Evolutionary conservation across 2,888 invertebrate species (phyloP), one percentile per base, ranked within the genome.

Genomic region (Busseola fusca): DNA sequence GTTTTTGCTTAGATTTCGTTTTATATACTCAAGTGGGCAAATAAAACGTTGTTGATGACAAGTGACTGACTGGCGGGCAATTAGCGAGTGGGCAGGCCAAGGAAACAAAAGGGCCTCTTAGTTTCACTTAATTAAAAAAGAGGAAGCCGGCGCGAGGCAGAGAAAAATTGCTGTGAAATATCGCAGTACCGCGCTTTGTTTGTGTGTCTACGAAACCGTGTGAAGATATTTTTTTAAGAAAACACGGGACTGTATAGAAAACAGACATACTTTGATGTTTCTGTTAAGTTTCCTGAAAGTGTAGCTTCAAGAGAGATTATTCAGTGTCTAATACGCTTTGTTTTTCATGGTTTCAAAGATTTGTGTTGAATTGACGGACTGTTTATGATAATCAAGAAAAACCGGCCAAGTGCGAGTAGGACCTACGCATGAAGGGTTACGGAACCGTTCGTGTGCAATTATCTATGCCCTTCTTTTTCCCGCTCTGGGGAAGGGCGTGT

Each of bases 111-210:
- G 90, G 87, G 89, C 89, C 93, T 91, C 91, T 93, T 92, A 91
- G 92, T 91, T 93, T 91, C 89, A 93, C 92, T 93, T 93, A 93
- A 94, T 94, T 94, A 94, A 93, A 93, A 93, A 93, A 89, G 88
- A 88, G 87, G 87, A 88, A 88, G 86, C 83, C 81, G 85, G 86
- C 84, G 84, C 80, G 74, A 67, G 83, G 83, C 84, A 83, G 84
- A 88, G 90, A 91, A 91, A 91, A 90, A 90, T 88, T 84, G 85
- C 89, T 83, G 85, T 83, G 83, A 83, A 88, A 87, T 85, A 88
- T 78, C 81, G 78, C 64, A 65, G 73, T 58, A 52, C 69, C 42
- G 64, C 50, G 50, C 56, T 76, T 62, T 67, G 56, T 76, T 71
- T 77, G 67, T 71, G 64, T 77, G 64, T 73, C 45, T 40, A 64